These are phyloP conservation scores for Notarius lentiginosus DNA, from an alignment of 2,113 vertebrate species.

Conservation along the genomic window DNA sequence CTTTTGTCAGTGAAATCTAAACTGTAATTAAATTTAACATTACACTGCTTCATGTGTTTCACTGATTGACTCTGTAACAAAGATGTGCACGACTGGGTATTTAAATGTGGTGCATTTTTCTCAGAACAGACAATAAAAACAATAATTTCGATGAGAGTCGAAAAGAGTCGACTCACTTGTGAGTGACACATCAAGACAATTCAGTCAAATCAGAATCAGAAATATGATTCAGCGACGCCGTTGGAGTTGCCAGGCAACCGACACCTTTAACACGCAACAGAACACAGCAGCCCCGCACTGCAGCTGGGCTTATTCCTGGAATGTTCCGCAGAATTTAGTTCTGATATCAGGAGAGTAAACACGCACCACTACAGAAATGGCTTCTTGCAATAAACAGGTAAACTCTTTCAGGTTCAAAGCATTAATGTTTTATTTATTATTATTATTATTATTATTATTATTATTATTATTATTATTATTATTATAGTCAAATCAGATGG, in stretches of 20 bases:
- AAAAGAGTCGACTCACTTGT: not conserved
- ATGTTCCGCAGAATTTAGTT: not conserved
- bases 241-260: too few relatives aligned
- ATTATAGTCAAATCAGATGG: too few relatives aligned
- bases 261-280: not conserved
- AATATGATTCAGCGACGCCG: too few relatives aligned
- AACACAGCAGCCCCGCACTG: too few relatives aligned
- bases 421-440: not conserved
- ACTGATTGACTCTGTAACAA: not conserved
- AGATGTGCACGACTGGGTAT: not conserved
- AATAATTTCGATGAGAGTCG: not conserved
- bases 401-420: not conserved
- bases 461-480: too few relatives aligned
- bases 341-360: not conserved
- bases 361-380: not conserved
- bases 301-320: too few relatives aligned
- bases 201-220: too few relatives aligned
- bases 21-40: not conserved
- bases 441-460: not conserved
- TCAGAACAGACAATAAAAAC: not conserved
- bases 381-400: not conserved
- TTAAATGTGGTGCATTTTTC: not conserved
- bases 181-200: not conserved
- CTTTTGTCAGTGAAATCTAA: too few relatives aligned
- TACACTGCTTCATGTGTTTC: not conserved